A percentile compares a stretch with the other conserved stretches of the same genome.
Evolutionary conservation across 1,140 invertebrate species (phyloP).

Genomic region (Orussus abietinus): DNA sequence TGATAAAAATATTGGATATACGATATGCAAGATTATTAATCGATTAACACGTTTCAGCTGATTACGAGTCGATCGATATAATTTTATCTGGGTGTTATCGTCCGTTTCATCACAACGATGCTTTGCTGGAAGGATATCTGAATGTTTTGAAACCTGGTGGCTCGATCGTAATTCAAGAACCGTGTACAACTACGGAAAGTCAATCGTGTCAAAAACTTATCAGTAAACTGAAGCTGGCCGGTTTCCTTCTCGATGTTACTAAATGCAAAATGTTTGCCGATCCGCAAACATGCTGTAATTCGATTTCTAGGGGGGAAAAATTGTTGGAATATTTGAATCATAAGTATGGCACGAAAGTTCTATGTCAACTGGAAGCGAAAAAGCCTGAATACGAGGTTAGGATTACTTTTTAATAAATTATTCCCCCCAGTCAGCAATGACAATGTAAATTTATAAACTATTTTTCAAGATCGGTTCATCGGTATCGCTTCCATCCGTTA

Average conservation of each 20-base stretch:
- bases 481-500: constrained; percentile 48
- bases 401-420: constrained; percentile 2
- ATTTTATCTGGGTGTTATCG: constrained; percentile 57
- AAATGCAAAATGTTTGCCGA: constrained; percentile 32
- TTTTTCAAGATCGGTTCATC: constrained; percentile 55
- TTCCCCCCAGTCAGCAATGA: neutral
- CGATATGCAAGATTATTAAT: too few species aligned
- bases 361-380: constrained; percentile 50
- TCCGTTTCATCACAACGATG: constrained; percentile 47
- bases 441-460: constrained; percentile 5
- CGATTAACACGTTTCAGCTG: too few species aligned
- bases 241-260: constrained; percentile 58
- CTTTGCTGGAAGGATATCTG: constrained; percentile 54
- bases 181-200: too few species aligned
- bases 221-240: constrained; percentile 60
- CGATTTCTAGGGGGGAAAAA: too few species aligned
- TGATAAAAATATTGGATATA: too few species aligned
- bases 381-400: constrained; percentile 65
- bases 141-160: constrained; percentile 61
- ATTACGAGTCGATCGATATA: constrained; percentile 55
- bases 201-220: constrained; percentile 26
- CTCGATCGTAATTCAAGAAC: constrained; percentile 31
- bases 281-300: too few species aligned
- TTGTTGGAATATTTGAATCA: constrained; percentile 59
- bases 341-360: constrained; percentile 48